Evolutionary conservation across 2,888 invertebrate genomes (phyloP).

Genomic region (Oscheius sp.): DNA sequence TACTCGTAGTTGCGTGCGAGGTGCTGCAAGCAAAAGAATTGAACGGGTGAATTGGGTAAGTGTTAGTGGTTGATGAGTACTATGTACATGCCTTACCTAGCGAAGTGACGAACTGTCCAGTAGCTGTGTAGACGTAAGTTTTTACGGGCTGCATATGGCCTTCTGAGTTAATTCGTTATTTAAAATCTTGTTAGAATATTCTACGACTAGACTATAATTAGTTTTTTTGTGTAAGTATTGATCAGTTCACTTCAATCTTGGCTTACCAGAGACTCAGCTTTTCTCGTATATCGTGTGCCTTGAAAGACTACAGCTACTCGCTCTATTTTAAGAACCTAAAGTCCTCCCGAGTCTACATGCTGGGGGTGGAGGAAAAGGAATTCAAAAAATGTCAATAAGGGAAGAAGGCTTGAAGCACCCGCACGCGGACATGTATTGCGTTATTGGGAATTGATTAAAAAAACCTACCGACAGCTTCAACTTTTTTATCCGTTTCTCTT

Average conservation of each 20-base stretch:
- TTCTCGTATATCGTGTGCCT: background rate
- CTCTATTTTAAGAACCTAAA: background rate
- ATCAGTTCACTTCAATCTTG: background rate
- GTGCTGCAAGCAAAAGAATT: conserved; percentile 29
- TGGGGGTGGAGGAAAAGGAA: background rate
- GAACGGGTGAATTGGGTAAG: conserved; percentile 10
- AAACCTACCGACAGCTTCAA: conserved; percentile 17
- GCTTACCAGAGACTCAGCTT: background rate
- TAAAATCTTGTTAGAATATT: background rate
- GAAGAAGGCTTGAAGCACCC: conserved; percentile 17
- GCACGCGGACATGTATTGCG: conserved; percentile 17
- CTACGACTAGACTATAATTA: background rate
- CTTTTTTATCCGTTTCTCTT: background rate
- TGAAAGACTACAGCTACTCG: background rate
- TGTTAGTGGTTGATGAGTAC: conserved; percentile 18
- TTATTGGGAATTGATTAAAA: background rate
- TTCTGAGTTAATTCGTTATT: background rate
- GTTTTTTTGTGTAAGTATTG: background rate
- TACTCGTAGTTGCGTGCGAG: conserved; percentile 34
- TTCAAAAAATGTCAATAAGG: conserved; percentile 17
- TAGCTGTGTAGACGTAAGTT: conserved; percentile 54
- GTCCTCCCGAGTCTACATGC: conserved; percentile 19
- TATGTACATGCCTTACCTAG: conserved; percentile 33
- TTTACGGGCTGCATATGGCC: conserved; percentile 42
- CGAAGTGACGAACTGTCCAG: conserved; percentile 45